Conservation (phyloP, 2,797 vertebrate species). For the Spinus pinus region DNA sequence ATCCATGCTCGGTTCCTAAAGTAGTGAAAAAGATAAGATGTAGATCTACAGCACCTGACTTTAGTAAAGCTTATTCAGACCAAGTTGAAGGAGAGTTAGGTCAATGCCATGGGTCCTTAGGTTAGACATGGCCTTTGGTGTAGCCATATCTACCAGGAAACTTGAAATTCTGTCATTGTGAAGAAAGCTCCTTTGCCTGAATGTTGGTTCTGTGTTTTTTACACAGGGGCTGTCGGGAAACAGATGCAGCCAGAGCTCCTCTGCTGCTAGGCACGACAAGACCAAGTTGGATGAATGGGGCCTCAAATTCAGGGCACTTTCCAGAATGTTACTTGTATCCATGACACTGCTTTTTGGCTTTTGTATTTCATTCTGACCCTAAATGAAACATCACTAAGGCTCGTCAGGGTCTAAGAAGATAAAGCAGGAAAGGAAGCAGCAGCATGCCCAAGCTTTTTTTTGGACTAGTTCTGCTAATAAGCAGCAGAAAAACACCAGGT, state of each 20-base stretch:
- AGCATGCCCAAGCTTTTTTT: background rate
- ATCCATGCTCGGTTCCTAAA: background rate
- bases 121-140: background rate
- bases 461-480: background rate
- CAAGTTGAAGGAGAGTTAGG: background rate
- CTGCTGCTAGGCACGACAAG: background rate
- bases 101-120: background rate
- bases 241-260: background rate
- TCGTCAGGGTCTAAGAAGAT: background rate
- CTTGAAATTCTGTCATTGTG: fast-evolving
- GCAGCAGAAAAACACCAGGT: background rate
- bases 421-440: background rate
- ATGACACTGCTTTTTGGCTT: background rate
- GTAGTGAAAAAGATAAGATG: background rate
- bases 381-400: background rate
- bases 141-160: background rate
- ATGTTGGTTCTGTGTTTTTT: background rate
- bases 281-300: background rate
- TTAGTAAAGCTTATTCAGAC: background rate
- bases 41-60: background rate
- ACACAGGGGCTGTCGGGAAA: background rate
- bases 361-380: background rate
- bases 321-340: background rate
- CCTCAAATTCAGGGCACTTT: background rate
- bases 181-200: background rate